These are phyloP conservation scores for Nudaria mundana DNA, from an alignment of 2,888 invertebrate genomes.

Conservation along the genomic window DNA sequence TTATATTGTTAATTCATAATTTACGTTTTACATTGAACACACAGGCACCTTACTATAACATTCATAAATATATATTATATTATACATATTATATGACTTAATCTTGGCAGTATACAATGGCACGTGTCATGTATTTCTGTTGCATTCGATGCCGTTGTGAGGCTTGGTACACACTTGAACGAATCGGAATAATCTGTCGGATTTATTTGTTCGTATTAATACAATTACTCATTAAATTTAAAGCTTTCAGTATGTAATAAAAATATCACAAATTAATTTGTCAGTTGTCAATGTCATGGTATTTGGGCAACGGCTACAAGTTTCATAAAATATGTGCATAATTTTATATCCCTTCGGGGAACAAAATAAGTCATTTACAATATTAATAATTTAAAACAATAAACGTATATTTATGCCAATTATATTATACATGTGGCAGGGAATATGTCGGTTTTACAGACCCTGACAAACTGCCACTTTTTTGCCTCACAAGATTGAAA, in stretches of 20 bases:
- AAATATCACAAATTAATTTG: constrained; percentile 61
- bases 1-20: constrained; percentile 47
- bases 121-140: constrained; percentile 50
- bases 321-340: constrained; percentile 13
- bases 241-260: constrained; percentile 55
- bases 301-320: neutral
- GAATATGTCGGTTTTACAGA: no score
- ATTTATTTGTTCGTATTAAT: constrained; percentile 34
- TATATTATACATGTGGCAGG: no score
- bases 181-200: constrained; percentile 30
- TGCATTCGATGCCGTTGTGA: constrained; percentile 34
- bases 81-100: constrained; percentile 67
- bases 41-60: constrained; percentile 69
- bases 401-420: no score
- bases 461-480: no score
- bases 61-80: constrained; percentile 49
- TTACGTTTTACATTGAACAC: constrained; percentile 67
- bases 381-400: no score
- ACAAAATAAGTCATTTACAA: neutral
- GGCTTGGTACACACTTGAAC: constrained; percentile 23
- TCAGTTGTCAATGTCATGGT: constrained; percentile 28
- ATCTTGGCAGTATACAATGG: constrained; percentile 71
- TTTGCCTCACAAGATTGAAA: no score
- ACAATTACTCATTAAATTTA: constrained; percentile 46
- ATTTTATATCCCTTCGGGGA: constrained; percentile 15